phyloP scores from a whole-genome alignment of 2,888 invertebrate genomes.

The Pyrrhosoma nymphula region DNA sequence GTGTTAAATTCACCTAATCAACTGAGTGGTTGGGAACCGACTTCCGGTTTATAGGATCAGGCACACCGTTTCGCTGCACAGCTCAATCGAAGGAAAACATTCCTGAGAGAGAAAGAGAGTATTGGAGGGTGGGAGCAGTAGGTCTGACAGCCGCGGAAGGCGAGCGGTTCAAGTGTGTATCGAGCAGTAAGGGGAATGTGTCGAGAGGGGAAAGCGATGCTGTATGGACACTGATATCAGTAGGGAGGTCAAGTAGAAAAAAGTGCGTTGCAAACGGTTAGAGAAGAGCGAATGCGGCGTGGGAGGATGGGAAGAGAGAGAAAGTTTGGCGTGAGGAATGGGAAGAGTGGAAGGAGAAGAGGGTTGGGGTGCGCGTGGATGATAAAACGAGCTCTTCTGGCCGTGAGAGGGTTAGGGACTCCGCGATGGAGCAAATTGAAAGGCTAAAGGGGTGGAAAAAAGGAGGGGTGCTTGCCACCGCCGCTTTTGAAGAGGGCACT shows the following conservation, averaged over 20 bases:
- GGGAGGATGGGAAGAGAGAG: background rate
- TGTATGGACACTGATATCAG: background rate
- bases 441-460: background rate
- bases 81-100: background rate
- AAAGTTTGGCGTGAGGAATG: too few relatives aligned
- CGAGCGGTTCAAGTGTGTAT: background rate
- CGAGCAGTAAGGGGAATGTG: background rate
- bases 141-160: background rate
- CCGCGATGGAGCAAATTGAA: constrained; percentile 5
- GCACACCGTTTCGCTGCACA: background rate
- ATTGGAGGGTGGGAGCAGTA: background rate
- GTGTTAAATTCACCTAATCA: too few relatives aligned
- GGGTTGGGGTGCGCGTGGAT: too few relatives aligned
- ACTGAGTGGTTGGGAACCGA: too few relatives aligned
- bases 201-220: background rate
- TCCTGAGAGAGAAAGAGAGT: background rate
- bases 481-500: background rate
- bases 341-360: too few relatives aligned
- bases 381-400: too few relatives aligned
- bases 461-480: background rate
- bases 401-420: background rate
- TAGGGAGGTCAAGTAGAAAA: background rate
- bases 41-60: too few relatives aligned
- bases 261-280: background rate
- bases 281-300: background rate